Base-by-base conservation (phyloP, 2,888 invertebrate genomes). In the Sussaba pulchella region DNA sequence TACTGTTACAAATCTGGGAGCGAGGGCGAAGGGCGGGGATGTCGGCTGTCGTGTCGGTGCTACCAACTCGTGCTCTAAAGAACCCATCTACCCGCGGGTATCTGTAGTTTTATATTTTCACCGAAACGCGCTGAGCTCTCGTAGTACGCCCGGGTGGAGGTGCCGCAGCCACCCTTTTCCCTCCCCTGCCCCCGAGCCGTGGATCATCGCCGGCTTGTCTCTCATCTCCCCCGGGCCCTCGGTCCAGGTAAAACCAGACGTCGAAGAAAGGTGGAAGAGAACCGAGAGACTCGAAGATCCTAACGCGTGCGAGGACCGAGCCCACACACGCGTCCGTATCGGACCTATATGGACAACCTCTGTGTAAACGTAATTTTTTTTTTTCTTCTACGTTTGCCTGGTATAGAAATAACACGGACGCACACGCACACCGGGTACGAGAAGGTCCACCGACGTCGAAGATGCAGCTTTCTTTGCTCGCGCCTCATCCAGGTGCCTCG, bases 1-100 rank as follows among this genome's bases (percentile, higher is more conserved):
- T 81, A 82, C 76, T 83, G 81, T 84, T 84, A 84, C 84, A 83
- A 83, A 84, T 84, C 83, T 75, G 72, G 76, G 74, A 74, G 52
- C 14, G 54, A 66, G 47, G 24, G 78, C 85, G 82, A 87, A 87
- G 87, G 89, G 88, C 89, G 87, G 88, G 85, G 88, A 88, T 90
- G 90, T 90, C 87, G 89, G 88, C 89, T 89, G 90, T 90, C 90
- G 89, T 90, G 90, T 89, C 85, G 80, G 86, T 86, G 90, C 90
- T 90, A 90, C 90, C 89, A 88, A 87, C 87, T 87, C 85, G 87
- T 78, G 78, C 87, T 88, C 86, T 89, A 88, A 90, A 87, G 88
- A 89, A 87, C 88, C 88, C 84, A 87, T 88, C 88, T 86, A 69
- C 63, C 76, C 76, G 67, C 41, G 52, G 45, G 70, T 84, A 85